These are phyloP conservation scores for Frankliniella intonsa DNA, from an alignment of 2,888 invertebrate genomes.

Conservation along the genomic window DNA sequence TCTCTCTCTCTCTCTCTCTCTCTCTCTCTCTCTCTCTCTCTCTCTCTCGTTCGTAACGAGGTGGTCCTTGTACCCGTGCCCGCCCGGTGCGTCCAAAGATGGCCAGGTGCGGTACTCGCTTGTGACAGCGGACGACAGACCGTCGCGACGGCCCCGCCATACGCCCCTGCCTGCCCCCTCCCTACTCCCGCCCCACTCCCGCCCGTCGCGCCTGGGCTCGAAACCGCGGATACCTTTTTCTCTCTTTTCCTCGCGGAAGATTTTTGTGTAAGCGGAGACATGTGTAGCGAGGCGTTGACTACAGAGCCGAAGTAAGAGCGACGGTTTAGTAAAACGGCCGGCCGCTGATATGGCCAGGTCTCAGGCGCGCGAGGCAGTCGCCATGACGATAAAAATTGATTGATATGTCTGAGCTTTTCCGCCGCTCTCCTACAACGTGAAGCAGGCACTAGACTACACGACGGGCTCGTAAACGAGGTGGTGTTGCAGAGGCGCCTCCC, in stretches of 20 bases:
- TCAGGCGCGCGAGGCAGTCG: too few species aligned
- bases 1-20: constrained; percentile 1
- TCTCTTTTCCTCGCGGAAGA: background rate
- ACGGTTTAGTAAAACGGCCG: too few species aligned
- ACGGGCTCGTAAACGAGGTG: too few species aligned
- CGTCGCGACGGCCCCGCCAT: background rate
- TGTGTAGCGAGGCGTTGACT: background rate
- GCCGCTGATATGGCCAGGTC: too few species aligned
- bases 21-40: constrained; percentile 1
- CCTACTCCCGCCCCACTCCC: background rate
- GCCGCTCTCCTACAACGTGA: too few species aligned
- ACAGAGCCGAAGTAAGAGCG: too few species aligned
- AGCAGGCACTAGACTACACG: too few species aligned
- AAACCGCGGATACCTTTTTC: background rate
- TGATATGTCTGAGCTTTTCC: too few species aligned
- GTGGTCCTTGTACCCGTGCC: background rate
- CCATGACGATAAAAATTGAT: too few species aligned
- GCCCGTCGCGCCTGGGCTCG: background rate
- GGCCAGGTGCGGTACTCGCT: background rate
- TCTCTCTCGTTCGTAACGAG: constrained; percentile 7
- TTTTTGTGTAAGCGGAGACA: background rate
- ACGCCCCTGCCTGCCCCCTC: background rate
- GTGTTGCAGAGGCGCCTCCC: too few species aligned
- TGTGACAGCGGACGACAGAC: constrained; percentile 1
- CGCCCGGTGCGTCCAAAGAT: background rate